A percentile compares a stretch with the other conserved stretches of the same genome.
Evolutionary conservation across 1,140 invertebrate species (phyloP).

Genomic region (Psilanteris sp.): DNA sequence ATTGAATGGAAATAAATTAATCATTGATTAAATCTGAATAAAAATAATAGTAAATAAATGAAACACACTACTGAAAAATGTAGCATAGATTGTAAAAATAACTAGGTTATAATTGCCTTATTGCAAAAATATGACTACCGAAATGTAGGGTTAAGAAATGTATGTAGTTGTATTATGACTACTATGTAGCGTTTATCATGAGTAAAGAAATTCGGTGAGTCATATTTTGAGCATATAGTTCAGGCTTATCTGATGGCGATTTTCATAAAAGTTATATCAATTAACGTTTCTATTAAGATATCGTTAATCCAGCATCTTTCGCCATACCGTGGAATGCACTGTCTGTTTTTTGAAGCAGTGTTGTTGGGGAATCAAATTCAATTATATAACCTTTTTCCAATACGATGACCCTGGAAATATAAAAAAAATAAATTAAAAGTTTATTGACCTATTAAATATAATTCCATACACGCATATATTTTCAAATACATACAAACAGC

Average conservation of each 20-base stretch:
- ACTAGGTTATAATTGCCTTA: too few species aligned
- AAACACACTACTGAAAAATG: too few species aligned
- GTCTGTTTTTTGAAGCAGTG: constrained; percentile 86
- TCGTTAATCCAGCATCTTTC: constrained; percentile 51
- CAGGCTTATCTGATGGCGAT: constrained; percentile 21
- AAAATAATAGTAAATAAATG: too few species aligned
- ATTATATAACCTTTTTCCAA: constrained; percentile 91
- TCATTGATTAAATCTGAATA: too few species aligned
- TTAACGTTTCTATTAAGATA: constrained; percentile 16
- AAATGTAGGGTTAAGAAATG: constrained; percentile 6
- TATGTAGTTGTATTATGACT: neutral
- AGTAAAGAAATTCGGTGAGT: constrained; percentile 47
- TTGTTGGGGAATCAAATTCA: constrained; percentile 89
- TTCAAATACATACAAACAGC: too few species aligned
- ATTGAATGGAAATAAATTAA: too few species aligned
- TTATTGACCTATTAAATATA: too few species aligned
- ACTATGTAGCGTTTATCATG: neutral
- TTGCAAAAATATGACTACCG: constrained; percentile 44
- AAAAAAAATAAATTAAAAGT: neutral
- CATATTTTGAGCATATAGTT: constrained; percentile 59
- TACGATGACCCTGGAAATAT: constrained; percentile 89
- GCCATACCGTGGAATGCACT: constrained; percentile 86
- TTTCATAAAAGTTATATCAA: constrained; percentile 4
- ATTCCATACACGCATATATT: too few species aligned
- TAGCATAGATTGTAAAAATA: too few species aligned